phyloP scores from a whole-genome alignment of 1,140 invertebrate genomes.

The Cyphomyrmex costatus region DNA sequence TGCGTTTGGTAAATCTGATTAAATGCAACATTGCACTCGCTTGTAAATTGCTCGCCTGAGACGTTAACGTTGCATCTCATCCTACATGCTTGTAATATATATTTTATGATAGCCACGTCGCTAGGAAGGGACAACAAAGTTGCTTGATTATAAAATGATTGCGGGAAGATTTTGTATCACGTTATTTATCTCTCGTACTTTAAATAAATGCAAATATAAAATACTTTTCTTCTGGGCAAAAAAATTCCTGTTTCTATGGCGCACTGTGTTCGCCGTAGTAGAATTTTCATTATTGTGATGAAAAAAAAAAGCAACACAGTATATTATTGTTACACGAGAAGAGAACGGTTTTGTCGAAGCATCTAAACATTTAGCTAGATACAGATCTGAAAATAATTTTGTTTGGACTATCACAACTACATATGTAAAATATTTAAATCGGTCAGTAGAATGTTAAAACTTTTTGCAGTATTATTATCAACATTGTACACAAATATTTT shows the following conservation, averaged over 20 bases:
- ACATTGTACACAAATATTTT: too few relatives aligned
- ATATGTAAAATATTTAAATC: too few relatives aligned
- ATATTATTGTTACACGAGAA: too few relatives aligned
- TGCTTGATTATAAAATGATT: not conserved
- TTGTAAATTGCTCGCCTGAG: conserved; percentile 33
- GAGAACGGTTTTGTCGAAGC: too few relatives aligned
- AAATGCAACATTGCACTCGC: conserved; percentile 37
- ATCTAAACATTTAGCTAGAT: too few relatives aligned
- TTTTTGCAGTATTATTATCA: too few relatives aligned
- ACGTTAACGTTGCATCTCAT: conserved; percentile 31
- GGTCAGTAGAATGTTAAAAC: too few relatives aligned
- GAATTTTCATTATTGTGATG: not conserved
- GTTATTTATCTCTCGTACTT: not conserved
- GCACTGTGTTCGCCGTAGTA: not conserved
- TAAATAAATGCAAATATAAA: not conserved
- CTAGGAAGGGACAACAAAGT: not conserved
- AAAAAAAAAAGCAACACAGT: not conserved
- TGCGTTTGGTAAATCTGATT: conserved; percentile 57
- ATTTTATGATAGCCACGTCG: not conserved
- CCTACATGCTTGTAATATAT: conserved; percentile 19
- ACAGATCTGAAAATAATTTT: too few relatives aligned
- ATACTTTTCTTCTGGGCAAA: not conserved
- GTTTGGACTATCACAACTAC: too few relatives aligned
- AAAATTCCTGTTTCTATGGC: not conserved
- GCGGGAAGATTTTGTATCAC: not conserved